phyloP scores from a whole-genome alignment of 1,140 invertebrate genomes.

The Halyomorpha halys region DNA sequence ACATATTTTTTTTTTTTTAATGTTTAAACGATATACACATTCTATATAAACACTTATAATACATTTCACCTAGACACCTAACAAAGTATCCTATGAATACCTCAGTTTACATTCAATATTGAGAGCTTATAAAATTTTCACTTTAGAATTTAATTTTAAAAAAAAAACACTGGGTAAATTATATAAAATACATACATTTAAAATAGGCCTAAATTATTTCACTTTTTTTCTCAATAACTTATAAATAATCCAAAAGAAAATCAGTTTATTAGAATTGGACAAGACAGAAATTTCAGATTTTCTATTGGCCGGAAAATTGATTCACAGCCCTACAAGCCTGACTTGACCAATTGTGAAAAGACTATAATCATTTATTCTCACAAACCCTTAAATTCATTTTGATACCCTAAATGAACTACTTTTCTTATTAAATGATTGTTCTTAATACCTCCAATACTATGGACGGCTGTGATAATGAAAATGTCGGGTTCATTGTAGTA shows the following conservation, averaged over 20 bases:
- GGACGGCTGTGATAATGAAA: conserved; percentile 3
- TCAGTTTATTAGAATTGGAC: not conserved
- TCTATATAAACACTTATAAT: conserved; percentile 5
- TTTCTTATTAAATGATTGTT: conserved; percentile 9
- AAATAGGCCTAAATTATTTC: not conserved
- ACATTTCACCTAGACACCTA: not conserved
- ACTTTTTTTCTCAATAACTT: not conserved
- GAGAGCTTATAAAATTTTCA: conserved; percentile 1
- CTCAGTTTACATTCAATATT: conserved; percentile 6
- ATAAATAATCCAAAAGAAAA: not conserved
- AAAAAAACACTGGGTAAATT: not conserved
- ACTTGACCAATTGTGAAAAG: not conserved
- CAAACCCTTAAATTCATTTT: not conserved
- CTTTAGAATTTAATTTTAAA: not conserved
- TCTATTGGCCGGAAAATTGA: conserved; percentile 8
- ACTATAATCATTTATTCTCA: not conserved
- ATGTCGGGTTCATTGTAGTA: not conserved
- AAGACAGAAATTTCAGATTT: not conserved
- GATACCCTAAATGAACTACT: not conserved
- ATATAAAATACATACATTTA: not conserved
- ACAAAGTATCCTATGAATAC: conserved; percentile 1
- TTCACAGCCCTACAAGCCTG: conserved; percentile 5
- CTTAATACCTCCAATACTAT: conserved; percentile 7
- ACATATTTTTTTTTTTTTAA: not conserved
- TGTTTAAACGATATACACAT: not conserved